Percentiles rank a stretch among this genome's conserved stretches.
phyloP scores from a whole-genome alignment of 2,888 invertebrate species.

The Cryptosula pallasiana region DNA sequence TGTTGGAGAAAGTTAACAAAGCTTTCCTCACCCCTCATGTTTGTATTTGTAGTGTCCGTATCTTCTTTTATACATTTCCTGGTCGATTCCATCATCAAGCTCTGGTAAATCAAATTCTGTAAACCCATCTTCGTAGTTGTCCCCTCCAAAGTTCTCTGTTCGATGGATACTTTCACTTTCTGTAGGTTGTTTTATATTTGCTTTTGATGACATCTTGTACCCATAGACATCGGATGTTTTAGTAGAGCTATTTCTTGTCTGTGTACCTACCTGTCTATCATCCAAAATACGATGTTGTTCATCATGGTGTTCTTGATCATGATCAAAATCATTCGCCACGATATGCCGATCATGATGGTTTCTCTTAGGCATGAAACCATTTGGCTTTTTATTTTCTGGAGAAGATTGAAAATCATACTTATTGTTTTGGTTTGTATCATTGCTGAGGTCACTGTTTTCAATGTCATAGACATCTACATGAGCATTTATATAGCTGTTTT shows the following conservation, averaged over 20 bases:
- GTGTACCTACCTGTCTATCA: neutral
- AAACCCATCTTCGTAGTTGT: neutral
- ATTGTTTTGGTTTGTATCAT: neutral
- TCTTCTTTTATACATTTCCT: neutral
- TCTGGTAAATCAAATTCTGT: neutral
- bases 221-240: neutral
- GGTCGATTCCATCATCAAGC: neutral
- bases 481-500: too few species aligned
- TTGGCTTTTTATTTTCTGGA: neutral
- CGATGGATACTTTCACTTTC: neutral
- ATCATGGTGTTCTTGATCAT: neutral
- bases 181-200: neutral
- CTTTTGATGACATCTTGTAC: neutral
- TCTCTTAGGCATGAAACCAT: too few species aligned
- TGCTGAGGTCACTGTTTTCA: too few species aligned
- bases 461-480: too few species aligned
- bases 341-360: too few species aligned
- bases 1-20: too few species aligned
- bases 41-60: neutral
- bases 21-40: neutral
- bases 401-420: neutral
- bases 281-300: neutral
- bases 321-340: too few species aligned
- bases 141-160: neutral
- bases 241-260: neutral